Conservation (phyloP, 2,797 vertebrate species). For the Anabacerthia variegaticeps region DNA sequence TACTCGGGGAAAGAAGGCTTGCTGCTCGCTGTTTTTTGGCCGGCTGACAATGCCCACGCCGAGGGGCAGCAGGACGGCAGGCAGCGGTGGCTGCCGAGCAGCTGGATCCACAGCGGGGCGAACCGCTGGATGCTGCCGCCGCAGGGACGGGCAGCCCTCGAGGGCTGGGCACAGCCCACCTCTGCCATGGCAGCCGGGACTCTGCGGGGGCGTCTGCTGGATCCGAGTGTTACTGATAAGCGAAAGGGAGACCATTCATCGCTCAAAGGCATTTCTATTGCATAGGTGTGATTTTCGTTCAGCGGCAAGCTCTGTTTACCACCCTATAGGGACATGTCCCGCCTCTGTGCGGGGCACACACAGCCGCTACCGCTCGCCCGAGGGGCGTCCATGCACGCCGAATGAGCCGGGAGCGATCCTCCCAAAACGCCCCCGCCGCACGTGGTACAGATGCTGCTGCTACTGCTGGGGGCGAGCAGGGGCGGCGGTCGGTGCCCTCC, state of each 20-base stretch:
- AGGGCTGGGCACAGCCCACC: neutral
- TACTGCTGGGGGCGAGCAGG: neutral
- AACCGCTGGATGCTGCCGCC: neutral
- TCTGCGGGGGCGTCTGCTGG: neutral
- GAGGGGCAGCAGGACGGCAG: neutral
- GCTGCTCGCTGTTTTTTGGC: neutral
- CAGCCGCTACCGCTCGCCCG: neutral
- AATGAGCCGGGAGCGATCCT: neutral
- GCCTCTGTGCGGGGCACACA: neutral
- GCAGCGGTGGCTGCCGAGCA: neutral
- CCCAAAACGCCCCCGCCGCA: neutral
- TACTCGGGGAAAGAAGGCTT: neutral
- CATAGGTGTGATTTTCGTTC: rapidly evolving
- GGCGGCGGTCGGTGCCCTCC: neutral
- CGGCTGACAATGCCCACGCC: neutral
- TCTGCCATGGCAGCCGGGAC: neutral
- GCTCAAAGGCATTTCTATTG: neutral
- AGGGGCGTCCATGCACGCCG: neutral
- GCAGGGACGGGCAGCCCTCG: neutral
- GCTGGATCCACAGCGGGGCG: neutral
- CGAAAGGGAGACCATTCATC: neutral
- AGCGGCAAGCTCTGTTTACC: neutral
- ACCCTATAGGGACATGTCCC: neutral
- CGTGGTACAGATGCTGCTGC: neutral
- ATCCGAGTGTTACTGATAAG: rapidly evolving